Base-by-base conservation (phyloP, 2,797 vertebrate species). In the Myotis planiceps region DNA sequence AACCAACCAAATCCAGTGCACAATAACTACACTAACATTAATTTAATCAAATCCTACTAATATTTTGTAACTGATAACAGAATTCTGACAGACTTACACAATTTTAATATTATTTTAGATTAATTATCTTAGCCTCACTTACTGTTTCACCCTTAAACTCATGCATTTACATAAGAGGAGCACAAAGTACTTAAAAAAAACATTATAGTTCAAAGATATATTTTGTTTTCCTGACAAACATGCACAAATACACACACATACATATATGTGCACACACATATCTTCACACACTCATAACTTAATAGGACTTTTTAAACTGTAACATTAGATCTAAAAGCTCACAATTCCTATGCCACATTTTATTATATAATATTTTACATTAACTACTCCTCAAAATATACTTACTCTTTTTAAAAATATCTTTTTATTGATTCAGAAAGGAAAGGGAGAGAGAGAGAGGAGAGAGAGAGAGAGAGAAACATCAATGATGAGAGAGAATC, bases 11-110 rank as follows among this genome's bases (percentile, higher is more conserved):
- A 96, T 45, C 88, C 91, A 98, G 85, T 97, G 96, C 92, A 97
- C 97, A 96, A 98, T 98, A 97, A 97, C 98, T 98, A 98, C 98
- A 98, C 98, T 97, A 98, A 98, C 98, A 94, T 86, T 96, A 72
- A 98, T 97, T 86, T 95, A 92, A 98, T 97, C 82, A 87, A 69
- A 45, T 94, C 97, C 95, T 98, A 98, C 98, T 99, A 98, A 98
- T 98, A 96, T 98, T 97, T 89, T 71, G 92, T 95, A 97, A 97
- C 93, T 95, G 42, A 72, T 93, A 89, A 95, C 95, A 42, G 97
- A 97, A 96, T 86, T 92, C 65, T 71, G 87, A 45, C 29, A 97
- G 81, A 81, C 86, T 94, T 75, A 96, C 71, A 51, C 15, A 85
- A 72, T 92, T 92, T 94, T 58, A 78, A 95, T 89, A 23, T 80